Percentiles rank a stretch among this genome's conserved stretches.
Conservation (phyloP, 2,113 vertebrate genomes). For the Burhinus oedicnemus region DNA sequence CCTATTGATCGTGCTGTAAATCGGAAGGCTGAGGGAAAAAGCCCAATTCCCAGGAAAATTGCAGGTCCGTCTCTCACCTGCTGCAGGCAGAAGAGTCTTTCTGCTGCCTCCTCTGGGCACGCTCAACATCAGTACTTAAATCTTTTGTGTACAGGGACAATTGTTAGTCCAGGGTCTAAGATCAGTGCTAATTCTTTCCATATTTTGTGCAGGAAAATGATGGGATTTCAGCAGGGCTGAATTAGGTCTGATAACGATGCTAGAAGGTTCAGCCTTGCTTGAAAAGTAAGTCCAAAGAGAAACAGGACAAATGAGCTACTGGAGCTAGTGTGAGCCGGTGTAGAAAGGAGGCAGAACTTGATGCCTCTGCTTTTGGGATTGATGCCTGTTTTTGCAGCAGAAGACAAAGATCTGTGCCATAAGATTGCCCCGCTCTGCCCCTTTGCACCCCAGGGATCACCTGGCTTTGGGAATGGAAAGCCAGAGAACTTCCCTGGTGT, state of each 20-base stretch:
- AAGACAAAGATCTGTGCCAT: not conserved
- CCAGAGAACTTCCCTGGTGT: not conserved
- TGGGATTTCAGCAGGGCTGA: not conserved
- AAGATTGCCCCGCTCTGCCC: not conserved
- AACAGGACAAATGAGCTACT: not conserved
- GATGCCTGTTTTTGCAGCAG: not conserved
- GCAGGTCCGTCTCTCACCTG: slow-evolving; percentile 5
- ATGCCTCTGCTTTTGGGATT: not conserved
- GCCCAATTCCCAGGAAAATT: not conserved
- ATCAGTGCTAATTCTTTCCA: not conserved
- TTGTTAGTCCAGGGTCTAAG: not conserved
- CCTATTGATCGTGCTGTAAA: slow-evolving; percentile 34
- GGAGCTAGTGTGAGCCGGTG: not conserved
- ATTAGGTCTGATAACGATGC: not conserved
- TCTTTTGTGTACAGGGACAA: not conserved
- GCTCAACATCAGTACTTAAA: not conserved
- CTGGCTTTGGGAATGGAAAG: not conserved
- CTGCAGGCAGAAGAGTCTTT: not conserved
- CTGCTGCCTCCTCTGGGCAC: not conserved
- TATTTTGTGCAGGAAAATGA: not conserved
- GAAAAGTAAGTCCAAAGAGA: not conserved
- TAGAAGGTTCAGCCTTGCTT: not conserved
- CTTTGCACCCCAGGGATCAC: not conserved
- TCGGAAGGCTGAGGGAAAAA: slow-evolving; percentile 14
- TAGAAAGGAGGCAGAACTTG: not conserved